Base-by-base conservation (phyloP, 2,888 invertebrate genomes). In the Strigamia maritima region DNA sequence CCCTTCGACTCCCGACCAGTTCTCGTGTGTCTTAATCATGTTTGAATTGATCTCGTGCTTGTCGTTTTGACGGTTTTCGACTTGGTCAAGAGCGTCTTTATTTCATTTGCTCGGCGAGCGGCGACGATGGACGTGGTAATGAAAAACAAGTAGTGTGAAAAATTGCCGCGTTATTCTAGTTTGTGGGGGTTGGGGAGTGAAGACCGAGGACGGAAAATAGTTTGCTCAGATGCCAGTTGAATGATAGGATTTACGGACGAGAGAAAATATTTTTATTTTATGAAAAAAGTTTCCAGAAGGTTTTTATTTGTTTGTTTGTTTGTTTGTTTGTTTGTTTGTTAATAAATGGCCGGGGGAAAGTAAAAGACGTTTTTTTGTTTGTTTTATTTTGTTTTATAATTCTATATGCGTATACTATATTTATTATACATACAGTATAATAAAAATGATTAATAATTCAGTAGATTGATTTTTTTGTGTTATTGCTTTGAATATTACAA, bases 21-120 rank as follows among this genome's bases (percentile, higher is more conserved):
- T 65, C 60, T 24, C 22, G 60, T 65, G 19, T 49, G 60, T 65
- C 60, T 24, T 65, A 65, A 65, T 65, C 60, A 65, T 24, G 22
- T 65, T 65, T 65, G 60, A 65, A 65, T 65, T 65, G 60, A 22
- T 24, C 60, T 44, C 14, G 16, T 2, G 44, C 44, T 44, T 44
- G 44, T 44, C 44, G 44, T 44, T 44, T 44, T 44, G 44, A 44
- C 44, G 44, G 8, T 44, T 44, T 44, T 44, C 44, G 44, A n/a
- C 44, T 44, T 44, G 44, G 44, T 44, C 44, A 44, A 44, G 44
- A 44, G 44, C 44, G 44, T 44, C 44, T 44, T 44, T 44, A 44
- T 44, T 44, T 44, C 44, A 44, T 44, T 44, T 44, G 44, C 44
- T 44, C 3, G 44, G 16, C 44, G 44, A 44, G 12, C 3, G 44